A percentile compares a stretch with the other conserved stretches of the same genome.
phyloP scores from a whole-genome alignment of 2,888 invertebrate species.

The Adineta ricciae region DNA sequence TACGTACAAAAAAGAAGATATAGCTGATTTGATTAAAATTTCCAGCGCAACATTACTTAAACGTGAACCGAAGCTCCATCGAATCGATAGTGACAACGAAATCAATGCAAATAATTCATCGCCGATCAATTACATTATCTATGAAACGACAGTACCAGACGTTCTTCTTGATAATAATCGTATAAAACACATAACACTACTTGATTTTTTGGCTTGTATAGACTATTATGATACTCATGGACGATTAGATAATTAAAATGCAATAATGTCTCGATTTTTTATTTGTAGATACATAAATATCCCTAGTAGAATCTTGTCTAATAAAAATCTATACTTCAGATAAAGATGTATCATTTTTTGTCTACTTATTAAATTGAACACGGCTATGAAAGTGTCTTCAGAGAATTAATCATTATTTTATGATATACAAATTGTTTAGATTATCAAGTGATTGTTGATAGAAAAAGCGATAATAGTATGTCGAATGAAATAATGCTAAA shows the following conservation, averaged over 20 bases:
- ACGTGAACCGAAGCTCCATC: conserved; percentile 20
- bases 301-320: neutral
- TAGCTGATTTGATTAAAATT: neutral
- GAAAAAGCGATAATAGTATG: neutral
- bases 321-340: neutral
- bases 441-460: neutral
- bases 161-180: neutral
- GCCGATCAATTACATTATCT: neutral
- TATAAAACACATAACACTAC: neutral
- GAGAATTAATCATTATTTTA: too few relatives aligned
- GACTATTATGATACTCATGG: neutral
- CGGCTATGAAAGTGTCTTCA: too few relatives aligned
- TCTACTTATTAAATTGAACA: too few relatives aligned
- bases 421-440: too few relatives aligned
- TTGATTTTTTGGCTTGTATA: neutral
- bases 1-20: conserved; percentile 9
- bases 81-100: neutral
- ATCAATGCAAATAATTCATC: neutral
- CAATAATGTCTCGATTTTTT: neutral
- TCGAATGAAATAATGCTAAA: neutral
- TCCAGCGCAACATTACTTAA: neutral
- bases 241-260: neutral
- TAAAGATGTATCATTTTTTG: neutral
- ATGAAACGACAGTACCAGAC: neutral
- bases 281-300: neutral